Base-by-base conservation (phyloP, 2,113 vertebrate species). In the Alosa alosa region DNA sequence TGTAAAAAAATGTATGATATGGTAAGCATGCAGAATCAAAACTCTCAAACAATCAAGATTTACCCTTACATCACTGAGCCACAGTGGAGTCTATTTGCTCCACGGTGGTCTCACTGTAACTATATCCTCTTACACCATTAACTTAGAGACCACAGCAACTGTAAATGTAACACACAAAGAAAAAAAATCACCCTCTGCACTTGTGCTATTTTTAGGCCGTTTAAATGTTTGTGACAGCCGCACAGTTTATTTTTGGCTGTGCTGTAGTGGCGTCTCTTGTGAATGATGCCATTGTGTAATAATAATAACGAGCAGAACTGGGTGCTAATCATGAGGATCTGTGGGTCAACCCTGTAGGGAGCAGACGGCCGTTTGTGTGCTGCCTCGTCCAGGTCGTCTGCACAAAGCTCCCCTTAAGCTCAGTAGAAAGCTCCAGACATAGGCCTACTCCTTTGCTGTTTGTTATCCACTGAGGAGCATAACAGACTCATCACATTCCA, bases 401-500 rank as follows among this genome's bases (percentile, higher is more conserved):
- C 52, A 55, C 52, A 55, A 49, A 55, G 13, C n/a, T 36, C 64
- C n/a, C 64, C 36, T 72, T 72, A 11, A 72, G 25, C 64, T 31
- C 64, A 1, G 10, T 13, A 3, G 6, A 72, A 31, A 31, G 64
- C 25, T 1, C 64, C 64, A 72, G 9, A 36, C 64, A 13, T 49
- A 49, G 47, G 3, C 47, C 11, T 3, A 31, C n/a, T 36, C 31
- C 31, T 13, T 25, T 72, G 9, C 64, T 72, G 64, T 72, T 72
- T 31, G 64, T 13, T 11, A 10, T 72, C 64, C 15, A 36, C n/a
- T 31, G n/a, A 72, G 64, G 64, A 72, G 25, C 64, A 72, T 72
- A 72, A 72, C 64, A 72, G 64, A 72, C 64, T 72, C 64, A 72
- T 72, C 64, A 72, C 25, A 22, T 18, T 50, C 72, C 46, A 81